Evolutionary conservation across 1,140 invertebrate genomes (phyloP).

Genomic region (Drosophila pectinifera): DNA sequence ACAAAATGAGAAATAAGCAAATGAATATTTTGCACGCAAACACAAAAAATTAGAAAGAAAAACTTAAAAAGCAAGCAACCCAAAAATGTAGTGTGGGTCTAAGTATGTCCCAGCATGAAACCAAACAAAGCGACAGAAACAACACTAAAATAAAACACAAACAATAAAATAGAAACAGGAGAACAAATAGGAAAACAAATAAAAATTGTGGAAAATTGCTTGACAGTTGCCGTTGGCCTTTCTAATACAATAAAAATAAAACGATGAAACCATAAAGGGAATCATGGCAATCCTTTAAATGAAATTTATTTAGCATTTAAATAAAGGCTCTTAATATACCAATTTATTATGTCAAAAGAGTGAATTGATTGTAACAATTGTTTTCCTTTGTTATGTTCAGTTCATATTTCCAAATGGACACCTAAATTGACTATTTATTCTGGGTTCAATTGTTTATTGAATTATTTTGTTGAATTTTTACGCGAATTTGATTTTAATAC

Average conservation of each 20-base stretch:
- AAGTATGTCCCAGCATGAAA: constrained; percentile 26
- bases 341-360: constrained; percentile 2
- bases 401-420: neutral
- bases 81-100: constrained; percentile 6
- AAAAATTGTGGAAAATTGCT: constrained; percentile 22
- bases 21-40: constrained; percentile 17
- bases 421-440: neutral
- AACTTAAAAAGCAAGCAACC: constrained; percentile 10
- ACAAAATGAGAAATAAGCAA: neutral
- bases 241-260: constrained; percentile 6
- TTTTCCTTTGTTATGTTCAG: constrained; percentile 8
- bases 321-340: constrained; percentile 10
- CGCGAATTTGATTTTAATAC: neutral
- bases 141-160: constrained; percentile 3
- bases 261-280: neutral
- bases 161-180: neutral
- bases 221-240: constrained; percentile 20
- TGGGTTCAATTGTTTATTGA: neutral
- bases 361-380: neutral
- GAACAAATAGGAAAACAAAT: neutral
- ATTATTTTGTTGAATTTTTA: neutral
- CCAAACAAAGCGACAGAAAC: constrained; percentile 10
- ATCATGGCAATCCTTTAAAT: neutral
- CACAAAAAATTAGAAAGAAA: constrained; percentile 1
- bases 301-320: constrained; percentile 20